phyloP scores from a whole-genome alignment of 2,113 vertebrate genomes.

The Uropsilus gracilis region DNA sequence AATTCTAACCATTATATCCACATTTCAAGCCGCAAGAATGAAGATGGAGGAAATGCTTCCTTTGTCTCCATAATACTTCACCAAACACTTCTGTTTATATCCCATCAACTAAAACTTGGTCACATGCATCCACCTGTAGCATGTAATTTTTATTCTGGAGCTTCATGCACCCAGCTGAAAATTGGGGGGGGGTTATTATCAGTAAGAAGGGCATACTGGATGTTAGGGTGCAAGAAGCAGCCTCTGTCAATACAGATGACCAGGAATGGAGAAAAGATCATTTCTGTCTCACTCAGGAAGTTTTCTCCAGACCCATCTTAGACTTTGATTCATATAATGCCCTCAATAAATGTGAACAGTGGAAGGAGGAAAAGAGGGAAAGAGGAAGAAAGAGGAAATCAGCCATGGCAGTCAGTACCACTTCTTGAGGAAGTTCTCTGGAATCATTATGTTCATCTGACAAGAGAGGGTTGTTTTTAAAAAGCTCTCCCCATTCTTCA shows the following conservation, averaged over 20 bases:
- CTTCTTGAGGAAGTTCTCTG: constrained; percentile 12
- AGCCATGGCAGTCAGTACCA: neutral
- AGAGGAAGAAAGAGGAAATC: neutral
- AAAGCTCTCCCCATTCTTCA: constrained; percentile 15
- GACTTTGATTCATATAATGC: neutral
- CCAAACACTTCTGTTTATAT: neutral
- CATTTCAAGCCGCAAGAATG: neutral
- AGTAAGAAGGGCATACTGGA: neutral
- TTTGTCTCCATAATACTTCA: neutral
- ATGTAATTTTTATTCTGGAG: neutral
- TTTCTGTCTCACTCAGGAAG: neutral
- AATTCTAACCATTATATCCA: constrained; percentile 23
- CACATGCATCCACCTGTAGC: neutral
- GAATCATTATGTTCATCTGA: constrained; percentile 4
- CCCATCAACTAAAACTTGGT: neutral
- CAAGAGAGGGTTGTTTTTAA: constrained; percentile 36
- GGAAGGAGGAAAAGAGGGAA: neutral
- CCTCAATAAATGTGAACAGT: neutral
- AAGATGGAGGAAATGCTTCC: neutral
- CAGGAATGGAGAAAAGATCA: neutral
- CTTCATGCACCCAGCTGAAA: neutral
- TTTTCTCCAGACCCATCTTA: neutral
- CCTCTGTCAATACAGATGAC: neutral
- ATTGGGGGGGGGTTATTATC: neutral
- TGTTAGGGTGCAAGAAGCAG: neutral